Percentiles rank a stretch among this genome's conserved stretches.
Conservation (phyloP, 2,797 vertebrate species). For the Phrynocephalus vlangalii region DNA sequence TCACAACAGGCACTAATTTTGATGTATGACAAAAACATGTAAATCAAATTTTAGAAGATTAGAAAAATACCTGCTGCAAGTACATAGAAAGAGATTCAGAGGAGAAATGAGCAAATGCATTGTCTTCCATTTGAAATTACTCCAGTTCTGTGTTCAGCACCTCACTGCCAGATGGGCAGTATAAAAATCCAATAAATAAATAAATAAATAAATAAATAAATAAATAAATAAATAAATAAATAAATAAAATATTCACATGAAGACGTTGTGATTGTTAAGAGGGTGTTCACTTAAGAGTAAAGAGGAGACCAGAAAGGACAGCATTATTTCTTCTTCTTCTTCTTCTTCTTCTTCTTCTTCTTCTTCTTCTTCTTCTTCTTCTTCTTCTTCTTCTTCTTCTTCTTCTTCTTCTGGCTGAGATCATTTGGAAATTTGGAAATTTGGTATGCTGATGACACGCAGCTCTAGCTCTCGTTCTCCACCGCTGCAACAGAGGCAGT, state of each 20-base stretch:
- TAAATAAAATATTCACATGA: conserved; percentile 72
- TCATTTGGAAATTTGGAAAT: too few relatives aligned
- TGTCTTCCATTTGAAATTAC: conserved; percentile 78
- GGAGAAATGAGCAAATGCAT: conserved; percentile 75
- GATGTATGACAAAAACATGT: conserved; percentile 48
- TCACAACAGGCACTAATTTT: conserved; percentile 56
- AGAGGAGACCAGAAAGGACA: conserved; percentile 75
- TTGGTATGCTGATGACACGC: too few relatives aligned
- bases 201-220: too few relatives aligned
- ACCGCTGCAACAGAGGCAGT: too few relatives aligned
- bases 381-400: too few relatives aligned
- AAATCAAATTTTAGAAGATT: conserved; percentile 74
- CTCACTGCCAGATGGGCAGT: too few relatives aligned
- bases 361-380: too few relatives aligned
- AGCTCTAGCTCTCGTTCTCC: too few relatives aligned
- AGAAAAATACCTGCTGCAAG: conserved; percentile 71
- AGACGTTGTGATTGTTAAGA: conserved; percentile 79
- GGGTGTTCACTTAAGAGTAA: conserved; percentile 69
- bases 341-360: conserved; percentile 45
- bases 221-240: too few relatives aligned
- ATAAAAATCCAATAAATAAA: too few relatives aligned
- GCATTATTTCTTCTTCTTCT: conserved; percentile 65
- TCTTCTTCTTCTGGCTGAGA: too few relatives aligned
- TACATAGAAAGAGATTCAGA: conserved; percentile 72
- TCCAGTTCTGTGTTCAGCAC: conserved; percentile 82